Conservation (phyloP, 2,797 vertebrate species). For the Takifugu ocellatus region DNA sequence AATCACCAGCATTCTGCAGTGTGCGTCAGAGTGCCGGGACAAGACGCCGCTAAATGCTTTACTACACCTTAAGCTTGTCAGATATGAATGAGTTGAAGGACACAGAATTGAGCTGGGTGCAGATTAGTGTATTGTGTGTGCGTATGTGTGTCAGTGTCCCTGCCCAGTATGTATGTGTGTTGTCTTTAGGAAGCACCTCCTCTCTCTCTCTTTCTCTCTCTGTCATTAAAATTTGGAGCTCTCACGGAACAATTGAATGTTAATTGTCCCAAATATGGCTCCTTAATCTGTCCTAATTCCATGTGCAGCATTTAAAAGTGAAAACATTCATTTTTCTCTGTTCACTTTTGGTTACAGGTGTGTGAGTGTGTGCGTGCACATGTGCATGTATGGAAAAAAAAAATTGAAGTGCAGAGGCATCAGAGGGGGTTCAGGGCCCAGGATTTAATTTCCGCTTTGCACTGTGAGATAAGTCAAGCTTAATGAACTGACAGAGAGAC, state of each 20-base stretch:
- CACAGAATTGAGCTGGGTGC: constrained; percentile 23
- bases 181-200: too few relatives aligned
- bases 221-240: too few relatives aligned
- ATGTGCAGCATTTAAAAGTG: too few relatives aligned
- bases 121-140: constrained; percentile 25
- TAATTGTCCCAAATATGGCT: too few relatives aligned
- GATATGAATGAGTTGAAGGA: constrained; percentile 60
- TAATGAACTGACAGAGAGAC: constrained; percentile 73
- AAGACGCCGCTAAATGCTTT: constrained; percentile 53
- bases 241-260: too few relatives aligned
- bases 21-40: constrained; percentile 57
- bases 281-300: too few relatives aligned
- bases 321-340: too few relatives aligned
- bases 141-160: constrained; percentile 1
- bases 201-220: too few relatives aligned
- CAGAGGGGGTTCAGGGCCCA: constrained; percentile 38
- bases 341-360: constrained; percentile 21
- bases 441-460: constrained; percentile 74
- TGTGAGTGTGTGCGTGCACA: neutral
- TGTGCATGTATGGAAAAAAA: constrained; percentile 21
- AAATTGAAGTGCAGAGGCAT: constrained; percentile 32
- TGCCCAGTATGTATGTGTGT: neutral
- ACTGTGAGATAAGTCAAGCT: constrained; percentile 68
- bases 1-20: constrained; percentile 49
- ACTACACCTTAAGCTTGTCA: constrained; percentile 57